Base-by-base conservation (phyloP, 2,113 vertebrate genomes). In the Shinisaurus crocodilurus region DNA sequence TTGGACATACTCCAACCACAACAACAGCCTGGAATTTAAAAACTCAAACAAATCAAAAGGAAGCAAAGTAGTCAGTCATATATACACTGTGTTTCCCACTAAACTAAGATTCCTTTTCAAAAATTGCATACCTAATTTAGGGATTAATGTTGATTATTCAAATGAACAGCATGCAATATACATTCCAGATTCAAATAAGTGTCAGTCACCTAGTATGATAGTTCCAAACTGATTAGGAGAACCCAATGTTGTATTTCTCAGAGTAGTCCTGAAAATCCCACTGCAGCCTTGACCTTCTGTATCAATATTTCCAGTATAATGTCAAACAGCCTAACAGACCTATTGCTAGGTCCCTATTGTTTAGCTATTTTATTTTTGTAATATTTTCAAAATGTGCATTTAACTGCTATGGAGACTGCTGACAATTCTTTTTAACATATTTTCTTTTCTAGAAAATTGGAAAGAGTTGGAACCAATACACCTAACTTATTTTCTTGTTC, bases 1-100 rank as follows among this genome's bases (percentile, higher is more conserved):
- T 89, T 92, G 93, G 95, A 93, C 43, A 91, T 2, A 29, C 90
- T 69, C 89, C 34, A 93, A 43, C 65, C 86, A 93, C 75, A 92
- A 85, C 87, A 89, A 91, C 25, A 83, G 76, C 23, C 40, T 88
- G 80, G 29, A 72, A 48, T 94, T 92, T 72, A 95, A 95, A 40
- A 82, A 92, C 54, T 89, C 81, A 88, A 81, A 50, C 60, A 80
- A 69, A 43, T 54, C 8, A 69, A 67, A 67, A n/a, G 50, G 48
- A 95, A 94, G 92, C n/a, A 87, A 86, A 12, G 5, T 20, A 20
- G 37, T 2, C 2, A 86, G 25, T 4, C 1, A 82, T 57, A 90
- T 15, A 90, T 7, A 37, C 12, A 1, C 34, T 89, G 0, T 23
- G 85, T 95, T 88, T 86, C n/a, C 20, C 43, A 87, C n/a, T 83